These are phyloP conservation scores for Reticulitermes speratus DNA, from an alignment of 1,140 invertebrate genomes.

Conservation along the genomic window DNA sequence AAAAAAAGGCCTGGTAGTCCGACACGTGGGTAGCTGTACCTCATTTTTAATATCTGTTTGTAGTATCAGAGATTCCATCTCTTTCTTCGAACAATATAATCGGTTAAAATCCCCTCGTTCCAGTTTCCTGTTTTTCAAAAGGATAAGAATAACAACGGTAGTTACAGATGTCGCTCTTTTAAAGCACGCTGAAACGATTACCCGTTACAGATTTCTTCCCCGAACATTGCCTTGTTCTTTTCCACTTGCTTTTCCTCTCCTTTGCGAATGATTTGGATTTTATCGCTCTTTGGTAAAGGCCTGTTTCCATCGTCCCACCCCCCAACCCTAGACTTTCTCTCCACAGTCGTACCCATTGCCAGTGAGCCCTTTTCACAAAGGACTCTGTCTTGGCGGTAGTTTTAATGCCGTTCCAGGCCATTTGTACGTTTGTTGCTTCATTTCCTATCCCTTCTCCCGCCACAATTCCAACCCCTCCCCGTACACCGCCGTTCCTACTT, in stretches of 20 bases:
- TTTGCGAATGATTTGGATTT: constrained; percentile 29
- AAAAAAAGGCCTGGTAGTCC: too few species aligned
- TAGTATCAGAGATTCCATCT: background rate
- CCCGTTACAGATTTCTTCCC: constrained; percentile 12
- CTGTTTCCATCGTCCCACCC: background rate
- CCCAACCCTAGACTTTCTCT: background rate
- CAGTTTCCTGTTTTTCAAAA: background rate
- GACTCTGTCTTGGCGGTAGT: constrained; percentile 23
- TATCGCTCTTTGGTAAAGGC: constrained; percentile 27
- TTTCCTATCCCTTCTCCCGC: constrained; percentile 25
- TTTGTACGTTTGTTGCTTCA: constrained; percentile 34
- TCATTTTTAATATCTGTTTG: too few species aligned
- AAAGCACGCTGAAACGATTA: constrained; percentile 1
- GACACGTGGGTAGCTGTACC: too few species aligned
- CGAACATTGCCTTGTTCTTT: background rate
- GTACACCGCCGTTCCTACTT: background rate
- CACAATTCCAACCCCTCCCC: background rate
- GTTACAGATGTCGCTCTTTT: background rate
- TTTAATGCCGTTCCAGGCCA: constrained; percentile 33
- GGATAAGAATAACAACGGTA: background rate
- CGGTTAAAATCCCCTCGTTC: background rate
- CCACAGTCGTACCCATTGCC: background rate
- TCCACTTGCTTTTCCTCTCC: background rate
- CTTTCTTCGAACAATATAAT: background rate
- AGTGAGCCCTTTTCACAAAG: background rate